Conservation (phyloP, 2,888 invertebrate species). For the Rhagophthalmus giganteus region DNA sequence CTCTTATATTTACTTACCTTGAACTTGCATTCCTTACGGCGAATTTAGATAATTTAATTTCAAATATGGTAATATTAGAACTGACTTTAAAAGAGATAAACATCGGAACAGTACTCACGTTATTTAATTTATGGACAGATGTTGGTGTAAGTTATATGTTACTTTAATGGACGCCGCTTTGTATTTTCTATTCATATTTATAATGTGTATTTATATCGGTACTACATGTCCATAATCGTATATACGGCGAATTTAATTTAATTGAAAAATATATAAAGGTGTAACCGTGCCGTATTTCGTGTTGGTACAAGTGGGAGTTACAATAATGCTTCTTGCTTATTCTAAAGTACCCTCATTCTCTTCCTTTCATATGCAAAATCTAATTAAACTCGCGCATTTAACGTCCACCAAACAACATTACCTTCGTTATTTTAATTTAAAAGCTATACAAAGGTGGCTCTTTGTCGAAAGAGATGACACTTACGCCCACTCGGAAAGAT, state of each 20-base stretch:
- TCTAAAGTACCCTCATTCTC: constrained; percentile 10
- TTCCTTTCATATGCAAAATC: constrained; percentile 10
- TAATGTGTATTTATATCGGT: constrained; percentile 29
- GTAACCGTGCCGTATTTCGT: constrained; percentile 23
- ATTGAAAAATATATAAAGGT: constrained; percentile 31
- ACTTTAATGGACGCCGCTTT: constrained; percentile 29
- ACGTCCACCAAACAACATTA: neutral
- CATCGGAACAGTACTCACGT: constrained; percentile 18
- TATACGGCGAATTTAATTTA: constrained; percentile 29
- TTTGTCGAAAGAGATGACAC: neutral
- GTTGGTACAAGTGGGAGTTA: constrained; percentile 14
- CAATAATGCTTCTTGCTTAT: constrained; percentile 7
- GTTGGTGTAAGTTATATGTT: constrained; percentile 27
- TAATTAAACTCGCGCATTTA: constrained; percentile 1
- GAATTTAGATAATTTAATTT: neutral
- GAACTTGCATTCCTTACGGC: too few species aligned
- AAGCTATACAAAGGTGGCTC: neutral
- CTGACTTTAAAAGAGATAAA: constrained; percentile 17
- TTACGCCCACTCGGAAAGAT: too few species aligned
- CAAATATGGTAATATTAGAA: neutral
- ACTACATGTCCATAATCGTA: constrained; percentile 23
- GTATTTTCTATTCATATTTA: constrained; percentile 32
- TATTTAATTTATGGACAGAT: constrained; percentile 28
- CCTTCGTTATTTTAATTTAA: constrained; percentile 5
- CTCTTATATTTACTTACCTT: neutral